A percentile compares a stretch with the other conserved stretches of the same genome.
phyloP scores from a whole-genome alignment of 2,113 vertebrate species.

The Paradisaea rubra region DNA sequence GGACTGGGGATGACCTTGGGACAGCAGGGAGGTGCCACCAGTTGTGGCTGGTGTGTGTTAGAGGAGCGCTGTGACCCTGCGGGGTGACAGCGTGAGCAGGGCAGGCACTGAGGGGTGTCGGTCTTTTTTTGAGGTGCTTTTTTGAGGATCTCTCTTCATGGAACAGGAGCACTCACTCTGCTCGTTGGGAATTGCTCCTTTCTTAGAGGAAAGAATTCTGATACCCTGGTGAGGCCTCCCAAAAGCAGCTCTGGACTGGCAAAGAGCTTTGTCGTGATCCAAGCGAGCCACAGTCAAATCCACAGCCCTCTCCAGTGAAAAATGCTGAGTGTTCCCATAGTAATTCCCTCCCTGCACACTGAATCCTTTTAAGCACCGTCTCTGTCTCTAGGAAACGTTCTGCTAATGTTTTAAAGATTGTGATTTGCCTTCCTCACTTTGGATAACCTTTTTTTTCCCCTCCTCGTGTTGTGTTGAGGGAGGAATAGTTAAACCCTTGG shows the following conservation, averaged over 20 bases:
- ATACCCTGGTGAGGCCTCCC: neutral
- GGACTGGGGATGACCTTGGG: neutral
- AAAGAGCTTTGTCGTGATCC: neutral
- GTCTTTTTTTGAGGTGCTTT: neutral
- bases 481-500: neutral
- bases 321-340: neutral
- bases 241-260: neutral
- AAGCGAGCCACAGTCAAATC: neutral
- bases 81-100: fast-evolving
- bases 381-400: neutral
- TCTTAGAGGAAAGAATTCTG: neutral
- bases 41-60: fast-evolving
- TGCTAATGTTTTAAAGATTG: neutral
- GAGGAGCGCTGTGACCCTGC: neutral
- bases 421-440: neutral
- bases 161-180: neutral
- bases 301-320: neutral
- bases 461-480: neutral
- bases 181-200: neutral
- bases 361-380: neutral
- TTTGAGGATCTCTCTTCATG: neutral
- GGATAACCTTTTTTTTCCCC: neutral
- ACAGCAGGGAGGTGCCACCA: neutral
- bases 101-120: neutral
- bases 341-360: neutral